Percentiles rank a stretch among this genome's conserved stretches.
These are phyloP conservation scores for Linepithema humile DNA, from an alignment of 1,140 invertebrate genomes.

Conservation along the genomic window DNA sequence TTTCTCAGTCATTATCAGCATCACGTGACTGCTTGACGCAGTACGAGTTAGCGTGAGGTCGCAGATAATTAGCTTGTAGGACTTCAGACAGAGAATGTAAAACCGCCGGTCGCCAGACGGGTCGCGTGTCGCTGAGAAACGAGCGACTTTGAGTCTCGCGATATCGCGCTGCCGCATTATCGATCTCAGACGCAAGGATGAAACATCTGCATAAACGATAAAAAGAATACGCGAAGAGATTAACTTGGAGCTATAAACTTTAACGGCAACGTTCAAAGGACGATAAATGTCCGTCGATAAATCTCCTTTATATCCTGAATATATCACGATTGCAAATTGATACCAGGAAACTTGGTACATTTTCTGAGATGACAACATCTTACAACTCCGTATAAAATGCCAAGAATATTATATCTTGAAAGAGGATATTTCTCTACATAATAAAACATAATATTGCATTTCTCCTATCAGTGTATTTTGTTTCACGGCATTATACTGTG, in stretches of 20 bases:
- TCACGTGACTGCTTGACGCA: constrained; percentile 10
- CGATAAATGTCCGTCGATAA: constrained; percentile 10
- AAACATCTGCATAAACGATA: not conserved
- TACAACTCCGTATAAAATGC: not conserved
- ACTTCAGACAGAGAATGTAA: not conserved
- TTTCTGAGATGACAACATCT: not conserved
- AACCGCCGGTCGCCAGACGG: not conserved
- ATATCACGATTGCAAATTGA: not conserved
- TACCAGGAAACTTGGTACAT: not conserved
- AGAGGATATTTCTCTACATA: not conserved
- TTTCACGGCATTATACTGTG: not conserved
- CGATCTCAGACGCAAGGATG: constrained; percentile 45
- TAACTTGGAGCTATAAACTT: constrained; percentile 11
- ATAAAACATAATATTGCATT: not conserved
- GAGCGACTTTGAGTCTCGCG: constrained; percentile 43
- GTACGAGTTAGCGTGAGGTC: not conserved
- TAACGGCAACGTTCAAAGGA: constrained; percentile 9
- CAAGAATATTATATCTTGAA: not conserved
- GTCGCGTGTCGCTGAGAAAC: constrained; percentile 45
- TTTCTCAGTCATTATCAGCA: constrained; percentile 45
- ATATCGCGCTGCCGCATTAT: constrained; percentile 37
- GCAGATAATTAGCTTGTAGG: constrained; percentile 49
- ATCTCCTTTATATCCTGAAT: not conserved
- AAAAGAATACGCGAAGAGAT: constrained; percentile 32
- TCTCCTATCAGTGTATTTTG: not conserved